Conservation (phyloP, 1,140 invertebrate species). For the Philotrypesis tridentata region DNA sequence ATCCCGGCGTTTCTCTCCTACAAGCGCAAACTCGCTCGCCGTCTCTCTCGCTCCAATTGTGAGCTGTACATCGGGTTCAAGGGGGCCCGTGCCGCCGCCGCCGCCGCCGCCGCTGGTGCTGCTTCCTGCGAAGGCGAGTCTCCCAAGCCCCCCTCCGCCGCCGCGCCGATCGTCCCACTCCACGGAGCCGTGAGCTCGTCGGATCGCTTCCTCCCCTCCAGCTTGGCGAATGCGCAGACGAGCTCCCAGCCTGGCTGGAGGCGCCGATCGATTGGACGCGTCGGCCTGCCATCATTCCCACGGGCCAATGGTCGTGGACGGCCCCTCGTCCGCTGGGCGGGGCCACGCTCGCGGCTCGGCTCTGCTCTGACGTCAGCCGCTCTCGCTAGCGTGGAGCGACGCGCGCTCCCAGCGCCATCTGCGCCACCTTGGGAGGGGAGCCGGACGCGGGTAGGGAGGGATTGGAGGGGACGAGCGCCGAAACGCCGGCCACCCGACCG, state of each 20-base stretch:
- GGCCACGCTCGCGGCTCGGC: constrained; percentile 15
- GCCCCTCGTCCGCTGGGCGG: constrained; percentile 49
- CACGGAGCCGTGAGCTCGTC: background rate
- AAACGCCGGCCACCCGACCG: constrained; percentile 49
- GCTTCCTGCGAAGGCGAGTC: background rate
- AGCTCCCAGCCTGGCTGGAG: constrained; percentile 41
- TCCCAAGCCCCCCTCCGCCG: background rate
- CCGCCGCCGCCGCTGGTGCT: too few relatives aligned
- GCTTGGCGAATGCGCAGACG: constrained; percentile 53
- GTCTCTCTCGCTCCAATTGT: constrained; percentile 50
- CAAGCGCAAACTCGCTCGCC: constrained; percentile 48
- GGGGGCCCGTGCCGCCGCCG: background rate
- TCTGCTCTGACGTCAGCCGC: constrained; percentile 5
- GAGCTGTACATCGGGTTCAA: background rate
- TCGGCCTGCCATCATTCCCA: constrained; percentile 70
- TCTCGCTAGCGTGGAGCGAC: constrained; percentile 46
- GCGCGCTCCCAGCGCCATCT: constrained; percentile 57
- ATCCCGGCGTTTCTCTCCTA: constrained; percentile 41
- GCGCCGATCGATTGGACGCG: constrained; percentile 67
- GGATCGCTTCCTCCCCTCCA: constrained; percentile 3
- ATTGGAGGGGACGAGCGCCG: constrained; percentile 31
- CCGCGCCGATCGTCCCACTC: constrained; percentile 27
- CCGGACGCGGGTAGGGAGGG: background rate
- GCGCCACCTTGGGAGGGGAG: constrained; percentile 23
- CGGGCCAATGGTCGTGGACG: constrained; percentile 61